phyloP scores from a whole-genome alignment of 2,888 invertebrate species.

The Callyntrura guangdongensis region DNA sequence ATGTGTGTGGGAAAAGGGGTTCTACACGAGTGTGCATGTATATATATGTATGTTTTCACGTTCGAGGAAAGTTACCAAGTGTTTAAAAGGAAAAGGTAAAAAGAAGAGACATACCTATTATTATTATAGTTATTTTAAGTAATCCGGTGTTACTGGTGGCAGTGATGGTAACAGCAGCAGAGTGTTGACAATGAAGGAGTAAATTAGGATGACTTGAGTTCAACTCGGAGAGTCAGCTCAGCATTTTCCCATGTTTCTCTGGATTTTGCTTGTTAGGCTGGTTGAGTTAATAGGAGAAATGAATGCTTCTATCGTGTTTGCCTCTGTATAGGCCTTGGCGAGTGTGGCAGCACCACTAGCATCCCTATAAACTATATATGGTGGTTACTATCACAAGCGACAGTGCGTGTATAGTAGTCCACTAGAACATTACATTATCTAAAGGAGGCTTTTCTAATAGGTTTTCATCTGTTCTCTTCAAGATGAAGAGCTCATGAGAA shows the following conservation, averaged over 20 bases:
- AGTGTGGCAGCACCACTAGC: neutral
- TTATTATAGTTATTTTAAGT: constrained; percentile 50
- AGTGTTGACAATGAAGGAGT: constrained; percentile 59
- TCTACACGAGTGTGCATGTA: neutral
- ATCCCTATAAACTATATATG: neutral
- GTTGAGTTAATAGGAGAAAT: constrained; percentile 22
- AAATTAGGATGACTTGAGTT: constrained; percentile 67
- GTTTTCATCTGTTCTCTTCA: constrained; percentile 42
- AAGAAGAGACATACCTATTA: constrained; percentile 16
- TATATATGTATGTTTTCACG: too few species aligned
- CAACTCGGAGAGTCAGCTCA: constrained; percentile 33
- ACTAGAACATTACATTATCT: constrained; percentile 14
- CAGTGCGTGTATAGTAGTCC: neutral
- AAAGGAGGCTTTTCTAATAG: constrained; percentile 44
- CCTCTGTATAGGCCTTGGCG: neutral
- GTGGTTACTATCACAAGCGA: neutral
- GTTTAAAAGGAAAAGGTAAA: neutral
- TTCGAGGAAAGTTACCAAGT: neutral
- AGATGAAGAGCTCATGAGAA: constrained; percentile 35
- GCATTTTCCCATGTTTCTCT: constrained; percentile 27
- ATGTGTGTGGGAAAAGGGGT: constrained; percentile 21
- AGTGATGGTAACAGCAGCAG: constrained; percentile 1
- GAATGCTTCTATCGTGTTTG: neutral
- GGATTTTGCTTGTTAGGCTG: neutral
- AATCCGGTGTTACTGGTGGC: neutral